Conservation (phyloP, 2,888 invertebrate genomes). For the Lasioglossum zephyrum region DNA sequence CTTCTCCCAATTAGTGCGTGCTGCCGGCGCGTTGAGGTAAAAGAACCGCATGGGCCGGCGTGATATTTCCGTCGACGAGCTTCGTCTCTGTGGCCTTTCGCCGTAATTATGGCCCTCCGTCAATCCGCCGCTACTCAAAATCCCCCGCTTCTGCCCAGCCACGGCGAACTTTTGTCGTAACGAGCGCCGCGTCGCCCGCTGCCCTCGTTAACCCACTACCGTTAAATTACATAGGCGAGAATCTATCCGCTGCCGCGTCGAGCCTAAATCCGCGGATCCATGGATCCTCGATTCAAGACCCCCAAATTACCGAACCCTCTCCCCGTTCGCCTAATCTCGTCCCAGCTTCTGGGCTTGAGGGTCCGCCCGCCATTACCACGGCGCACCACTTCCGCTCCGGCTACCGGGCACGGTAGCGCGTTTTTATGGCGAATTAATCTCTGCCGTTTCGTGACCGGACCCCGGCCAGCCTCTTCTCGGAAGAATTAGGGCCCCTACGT, state of each 20-base stretch:
- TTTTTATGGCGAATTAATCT: conserved; percentile 41
- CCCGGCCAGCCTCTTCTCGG: neutral
- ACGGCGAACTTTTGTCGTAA: conserved; percentile 62
- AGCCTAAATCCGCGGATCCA: conserved; percentile 2
- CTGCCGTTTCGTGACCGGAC: conserved; percentile 2
- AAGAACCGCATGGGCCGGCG: conserved; percentile 78
- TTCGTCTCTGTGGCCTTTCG: conserved; percentile 69
- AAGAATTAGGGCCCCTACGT: neutral
- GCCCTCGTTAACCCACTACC: conserved; percentile 70
- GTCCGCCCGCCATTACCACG: neutral
- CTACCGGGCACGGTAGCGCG: neutral
- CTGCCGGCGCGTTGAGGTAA: conserved; percentile 76
- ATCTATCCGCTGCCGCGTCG: conserved; percentile 26
- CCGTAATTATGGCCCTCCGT: conserved; percentile 74
- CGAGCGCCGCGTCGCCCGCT: conserved; percentile 41
- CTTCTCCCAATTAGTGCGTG: conserved; percentile 83
- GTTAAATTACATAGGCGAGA: conserved; percentile 63
- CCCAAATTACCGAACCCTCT: neutral
- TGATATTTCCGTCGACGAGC: conserved; percentile 84
- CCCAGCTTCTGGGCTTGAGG: conserved; percentile 14
- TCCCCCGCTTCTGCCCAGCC: conserved; percentile 40
- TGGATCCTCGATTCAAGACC: conserved; percentile 7
- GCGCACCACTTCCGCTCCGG: conserved; percentile 33
- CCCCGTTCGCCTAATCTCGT: neutral
- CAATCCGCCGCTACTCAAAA: conserved; percentile 72